phyloP scores from a whole-genome alignment of 30 jellyfish, hydroid and myxozoan genomes.

The Rhopilema esculentum region DNA sequence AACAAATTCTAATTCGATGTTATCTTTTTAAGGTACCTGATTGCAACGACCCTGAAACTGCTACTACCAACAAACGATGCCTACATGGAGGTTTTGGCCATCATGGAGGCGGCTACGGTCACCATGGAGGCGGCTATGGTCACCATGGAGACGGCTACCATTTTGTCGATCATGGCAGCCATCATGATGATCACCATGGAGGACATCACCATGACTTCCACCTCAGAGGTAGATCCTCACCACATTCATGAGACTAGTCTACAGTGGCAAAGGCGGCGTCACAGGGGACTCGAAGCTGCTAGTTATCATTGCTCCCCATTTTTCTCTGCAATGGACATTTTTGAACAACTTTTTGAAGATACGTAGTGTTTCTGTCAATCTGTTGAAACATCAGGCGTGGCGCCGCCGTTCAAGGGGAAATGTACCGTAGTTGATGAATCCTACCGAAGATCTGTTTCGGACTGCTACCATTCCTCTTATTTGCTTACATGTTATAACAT shows the following conservation, averaged over 20 bases:
- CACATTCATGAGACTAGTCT: constrained; percentile 61
- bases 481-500: not conserved
- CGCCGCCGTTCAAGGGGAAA: constrained; percentile 26
- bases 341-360: constrained; percentile 10
- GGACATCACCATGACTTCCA: constrained; percentile 85
- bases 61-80: constrained; percentile 73
- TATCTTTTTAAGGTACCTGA: constrained; percentile 63
- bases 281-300: not conserved
- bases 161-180: constrained; percentile 88
- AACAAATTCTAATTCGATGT: too few species aligned
- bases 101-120: constrained; percentile 53
- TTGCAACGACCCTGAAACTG: constrained; percentile 75
- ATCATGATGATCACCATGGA: constrained; percentile 63
- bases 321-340: not conserved
- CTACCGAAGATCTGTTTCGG: too few species aligned
- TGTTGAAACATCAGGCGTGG: constrained; percentile 1
- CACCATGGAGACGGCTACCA: constrained; percentile 95
- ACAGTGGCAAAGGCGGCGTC: constrained; percentile 39
- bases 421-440: too few species aligned
- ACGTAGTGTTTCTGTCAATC: constrained; percentile 7
- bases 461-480: not conserved
- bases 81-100: constrained; percentile 72
- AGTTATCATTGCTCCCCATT: not conserved
- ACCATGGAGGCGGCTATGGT: constrained; percentile 52
- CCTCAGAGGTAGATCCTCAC: constrained; percentile 71